Evolutionary conservation across 2,113 vertebrate genomes (phyloP).

Genomic region (Vimba vimba): DNA sequence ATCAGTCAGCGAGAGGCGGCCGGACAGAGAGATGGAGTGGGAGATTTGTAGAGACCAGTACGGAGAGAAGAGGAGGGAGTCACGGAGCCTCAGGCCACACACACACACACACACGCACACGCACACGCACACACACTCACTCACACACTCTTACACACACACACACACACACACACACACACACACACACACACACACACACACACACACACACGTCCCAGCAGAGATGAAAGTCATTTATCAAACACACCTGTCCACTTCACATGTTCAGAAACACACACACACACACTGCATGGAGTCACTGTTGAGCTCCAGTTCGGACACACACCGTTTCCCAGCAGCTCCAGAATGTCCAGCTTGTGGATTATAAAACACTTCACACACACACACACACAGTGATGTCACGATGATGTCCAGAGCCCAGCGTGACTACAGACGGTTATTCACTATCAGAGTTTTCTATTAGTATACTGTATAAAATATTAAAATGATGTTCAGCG

Average conservation of each 20-base stretch:
- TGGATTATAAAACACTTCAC: too few species aligned
- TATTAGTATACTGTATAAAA: too few species aligned
- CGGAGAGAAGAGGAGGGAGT: slow-evolving; percentile 39
- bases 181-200: background rate
- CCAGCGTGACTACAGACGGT: too few species aligned
- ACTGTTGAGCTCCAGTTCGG: too few species aligned
- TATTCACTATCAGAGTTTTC: too few species aligned
- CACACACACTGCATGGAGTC: background rate
- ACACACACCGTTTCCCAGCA: too few species aligned
- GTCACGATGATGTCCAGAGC: too few species aligned
- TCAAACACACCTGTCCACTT: slow-evolving; percentile 31
- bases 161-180: slow-evolving; percentile 20
- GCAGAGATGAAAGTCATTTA: slow-evolving; percentile 50
- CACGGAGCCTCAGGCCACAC: slow-evolving; percentile 57
- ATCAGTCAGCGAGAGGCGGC: slow-evolving; percentile 91
- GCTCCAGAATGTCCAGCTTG: too few species aligned
- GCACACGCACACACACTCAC: background rate
- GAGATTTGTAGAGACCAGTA: slow-evolving; percentile 80
- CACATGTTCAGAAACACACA: slow-evolving; percentile 20
- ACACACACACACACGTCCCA: background rate
- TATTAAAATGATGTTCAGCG: too few species aligned
- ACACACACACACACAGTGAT: background rate
- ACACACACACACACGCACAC: background rate
- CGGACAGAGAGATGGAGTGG: slow-evolving; percentile 93
- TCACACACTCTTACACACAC: slow-evolving; percentile 16